Base-by-base conservation (phyloP, 2,888 invertebrate species). In the Nymphalis urticae region DNA sequence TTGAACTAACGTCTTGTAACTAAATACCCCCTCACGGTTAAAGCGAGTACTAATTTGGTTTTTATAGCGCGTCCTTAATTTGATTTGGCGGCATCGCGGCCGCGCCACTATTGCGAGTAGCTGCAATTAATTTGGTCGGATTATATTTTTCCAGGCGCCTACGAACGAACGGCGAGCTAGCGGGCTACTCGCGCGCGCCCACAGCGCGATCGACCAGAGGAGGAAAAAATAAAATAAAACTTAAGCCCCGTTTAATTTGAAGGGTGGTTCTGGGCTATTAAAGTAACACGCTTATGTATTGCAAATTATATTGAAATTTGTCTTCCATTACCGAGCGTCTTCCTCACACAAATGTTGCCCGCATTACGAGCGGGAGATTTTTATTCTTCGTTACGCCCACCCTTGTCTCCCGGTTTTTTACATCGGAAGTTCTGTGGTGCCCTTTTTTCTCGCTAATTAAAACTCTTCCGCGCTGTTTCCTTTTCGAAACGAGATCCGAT, bases 201-300 rank as follows among this genome's bases (percentile, higher is more conserved):
- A n/a, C 67, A 61, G 42, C 66, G 32, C 73, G 69, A 87, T 89
- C 86, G 84, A 82, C 83, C 85, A 80, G 85, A 85, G 80, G 84
- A 88, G 87, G 87, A 92, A 92, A 92, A 91, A 92, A 90, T 90
- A 90, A 90, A 90, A 92, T 90, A 92, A 92, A 92, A 92, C 91
- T 92, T 93, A 92, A 93, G 92, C 93, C 88, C 88, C 91, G 91
- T 93, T 93, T 93, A 93, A 93, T 93, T 93, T 93, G 93, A 91
- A 90, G 92, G 93, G 92, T 92, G 93, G 93, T 93, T 93, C 92
- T 90, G 92, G 93, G 89, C 93, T 93, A 93, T 93, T 93, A 93
- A 93, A 92, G 92, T 93, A 93, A 92, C 92, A 93, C 93, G 93
- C 93, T 92, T 93, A 93, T 93, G 93, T 93, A 93, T 92, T 93